Base-by-base conservation (phyloP, 1,140 invertebrate genomes). In the Coelopa frigida region DNA sequence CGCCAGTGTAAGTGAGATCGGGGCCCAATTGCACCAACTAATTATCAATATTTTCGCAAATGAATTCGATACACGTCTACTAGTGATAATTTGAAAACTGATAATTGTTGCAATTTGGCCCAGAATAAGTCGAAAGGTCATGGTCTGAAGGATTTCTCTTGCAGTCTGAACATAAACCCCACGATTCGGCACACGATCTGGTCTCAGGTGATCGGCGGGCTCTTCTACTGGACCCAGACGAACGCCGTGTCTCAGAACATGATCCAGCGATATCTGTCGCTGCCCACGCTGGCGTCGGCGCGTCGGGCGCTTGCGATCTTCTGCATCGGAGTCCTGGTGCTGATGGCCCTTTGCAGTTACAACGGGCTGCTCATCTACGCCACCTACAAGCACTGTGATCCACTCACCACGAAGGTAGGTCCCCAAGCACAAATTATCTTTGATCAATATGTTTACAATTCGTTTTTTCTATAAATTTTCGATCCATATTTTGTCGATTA, bases 231-330 rank as follows among this genome's bases (percentile, higher is more conserved):
- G 84, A 70, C 88, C 2, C 67, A 70, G 45, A 75, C 78, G 24
- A 86, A 85, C 54, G 82, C 81, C 1, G 80, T 88, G 5, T 89
- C 87, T 59, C 88, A 91, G 57, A 87, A 77, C 50, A 87, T 78
- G 83, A 80, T 78, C 47, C 85, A 84, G 54, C 68, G 81, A 35
- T 84, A 83, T 57, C 62, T 84, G 5, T 68, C 82, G 0, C 59
- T 84, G 33, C 82, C 83, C 1, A 83, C 74, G 1, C 61, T 87
- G 1, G 71, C 69, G 20, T 73, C 79, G 20, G 85, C 79, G 5
- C 74, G 75, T 50, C 73, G 73, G 17, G 79, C 81, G 11, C 61
- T 84, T 7, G 74, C 74, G 63, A 61, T 75, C n/a, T 82, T 80
- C 58, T 68, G 80, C 31, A 52, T 71, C 22, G 78, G 82, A 35